These are phyloP conservation scores for Chrysolina haemoptera DNA, from an alignment of 2,888 invertebrate species.

Conservation along the genomic window DNA sequence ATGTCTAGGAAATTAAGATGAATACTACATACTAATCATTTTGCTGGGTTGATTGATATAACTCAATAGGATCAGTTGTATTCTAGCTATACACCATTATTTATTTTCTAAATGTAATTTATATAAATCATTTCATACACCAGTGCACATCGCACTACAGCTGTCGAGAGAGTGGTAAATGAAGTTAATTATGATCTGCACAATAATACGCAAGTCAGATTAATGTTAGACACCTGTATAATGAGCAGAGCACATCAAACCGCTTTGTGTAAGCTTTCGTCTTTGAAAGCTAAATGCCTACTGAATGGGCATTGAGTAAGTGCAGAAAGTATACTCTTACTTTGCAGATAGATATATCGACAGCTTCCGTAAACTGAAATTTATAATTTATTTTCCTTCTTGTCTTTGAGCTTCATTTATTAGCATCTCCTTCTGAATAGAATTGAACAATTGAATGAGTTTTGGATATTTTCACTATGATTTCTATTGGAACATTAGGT, in stretches of 20 bases:
- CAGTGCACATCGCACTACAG: conserved; percentile 9
- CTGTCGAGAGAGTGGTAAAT: conserved; percentile 18
- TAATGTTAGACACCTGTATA: conserved; percentile 3
- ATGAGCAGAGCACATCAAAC: background rate
- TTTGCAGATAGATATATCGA: too few species aligned
- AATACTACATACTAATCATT: too few species aligned
- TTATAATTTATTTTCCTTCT: too few species aligned
- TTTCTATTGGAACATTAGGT: too few species aligned
- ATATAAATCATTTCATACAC: background rate
- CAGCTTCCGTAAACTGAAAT: too few species aligned
- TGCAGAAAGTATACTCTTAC: background rate
- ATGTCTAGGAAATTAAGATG: too few species aligned
- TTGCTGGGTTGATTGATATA: background rate
- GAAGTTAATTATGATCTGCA: conserved; percentile 15
- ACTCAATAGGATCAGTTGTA: background rate
- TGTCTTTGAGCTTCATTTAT: too few species aligned
- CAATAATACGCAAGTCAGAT: conserved; percentile 2
- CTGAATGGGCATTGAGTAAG: background rate
- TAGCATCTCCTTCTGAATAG: too few species aligned
- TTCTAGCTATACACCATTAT: background rate
- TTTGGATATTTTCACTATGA: too few species aligned
- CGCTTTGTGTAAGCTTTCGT: background rate
- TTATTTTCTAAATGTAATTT: background rate
- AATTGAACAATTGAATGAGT: too few species aligned
- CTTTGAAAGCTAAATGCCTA: background rate